Conservation (phyloP, 2,888 invertebrate species). For the Yponomeuta evonymella region DNA sequence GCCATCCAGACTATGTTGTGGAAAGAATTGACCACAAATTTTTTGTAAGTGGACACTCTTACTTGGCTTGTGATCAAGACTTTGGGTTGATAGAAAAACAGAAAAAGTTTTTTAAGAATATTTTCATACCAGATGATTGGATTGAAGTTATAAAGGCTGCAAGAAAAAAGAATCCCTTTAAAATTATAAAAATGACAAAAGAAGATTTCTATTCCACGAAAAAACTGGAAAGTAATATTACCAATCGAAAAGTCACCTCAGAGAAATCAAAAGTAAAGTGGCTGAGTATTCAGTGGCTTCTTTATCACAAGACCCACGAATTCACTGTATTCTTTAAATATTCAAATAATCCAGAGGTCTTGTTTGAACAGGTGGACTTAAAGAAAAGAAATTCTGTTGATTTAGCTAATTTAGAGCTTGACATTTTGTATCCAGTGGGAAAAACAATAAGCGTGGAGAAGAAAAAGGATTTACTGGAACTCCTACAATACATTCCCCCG, state of each 20-base stretch:
- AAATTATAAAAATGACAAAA: constrained; percentile 25
- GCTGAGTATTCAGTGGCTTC: too few relatives aligned
- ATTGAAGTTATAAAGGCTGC: constrained; percentile 24
- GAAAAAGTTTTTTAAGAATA: constrained; percentile 27
- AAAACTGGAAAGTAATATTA: constrained; percentile 24
- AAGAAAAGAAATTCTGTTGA: not conserved
- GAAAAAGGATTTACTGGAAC: constrained; percentile 26
- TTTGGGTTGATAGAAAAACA: constrained; percentile 26
- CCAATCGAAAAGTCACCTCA: too few relatives aligned
- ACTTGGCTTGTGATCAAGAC: constrained; percentile 27
- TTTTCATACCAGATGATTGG: constrained; percentile 25
- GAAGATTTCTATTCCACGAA: constrained; percentile 16
- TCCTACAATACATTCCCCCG: constrained; percentile 26
- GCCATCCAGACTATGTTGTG: constrained; percentile 22
- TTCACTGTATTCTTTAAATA: too few relatives aligned
- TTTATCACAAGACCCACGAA: too few relatives aligned
- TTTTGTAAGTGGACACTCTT: constrained; percentile 30
- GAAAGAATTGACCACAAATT: constrained; percentile 29
- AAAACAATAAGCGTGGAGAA: constrained; percentile 25
- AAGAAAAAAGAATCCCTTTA: constrained; percentile 24
- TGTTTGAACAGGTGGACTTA: too few relatives aligned
- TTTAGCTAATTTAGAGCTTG: constrained; percentile 22
- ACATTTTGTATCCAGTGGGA: constrained; percentile 25
- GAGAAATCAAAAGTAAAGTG: too few relatives aligned
- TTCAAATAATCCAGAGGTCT: too few relatives aligned